Conservation (phyloP, 2,888 invertebrate species). For the Diadegma fenestrale region DNA sequence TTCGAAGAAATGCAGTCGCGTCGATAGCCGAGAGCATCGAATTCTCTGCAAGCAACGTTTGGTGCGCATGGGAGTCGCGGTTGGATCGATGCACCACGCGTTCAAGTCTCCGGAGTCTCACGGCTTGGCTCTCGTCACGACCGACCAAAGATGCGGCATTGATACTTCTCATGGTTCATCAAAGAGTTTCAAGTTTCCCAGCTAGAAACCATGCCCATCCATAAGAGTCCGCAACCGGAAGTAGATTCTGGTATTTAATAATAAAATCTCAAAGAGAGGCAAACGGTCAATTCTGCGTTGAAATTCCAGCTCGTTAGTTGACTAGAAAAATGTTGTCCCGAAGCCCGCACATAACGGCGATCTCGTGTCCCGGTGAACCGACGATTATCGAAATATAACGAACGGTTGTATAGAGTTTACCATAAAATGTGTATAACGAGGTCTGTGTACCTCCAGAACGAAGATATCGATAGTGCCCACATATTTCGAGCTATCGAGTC, state of each 20-base stretch:
- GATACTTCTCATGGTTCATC: background rate
- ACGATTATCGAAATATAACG: slow-evolving; percentile 18
- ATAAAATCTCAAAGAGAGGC: background rate
- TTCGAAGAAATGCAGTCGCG: background rate
- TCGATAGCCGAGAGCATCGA: background rate
- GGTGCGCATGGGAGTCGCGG: slow-evolving; percentile 26
- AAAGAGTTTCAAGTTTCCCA: background rate
- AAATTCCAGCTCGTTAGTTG: slow-evolving; percentile 38
- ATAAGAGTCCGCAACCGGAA: slow-evolving; percentile 26
- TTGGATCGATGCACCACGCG: slow-evolving; percentile 31
- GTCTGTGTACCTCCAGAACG: slow-evolving; percentile 58
- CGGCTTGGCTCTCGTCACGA: background rate
- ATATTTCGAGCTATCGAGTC: slow-evolving; percentile 49
- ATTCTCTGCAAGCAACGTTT: background rate
- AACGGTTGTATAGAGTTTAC: slow-evolving; percentile 17
- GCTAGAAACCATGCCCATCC: background rate
- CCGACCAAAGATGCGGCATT: background rate
- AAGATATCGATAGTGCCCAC: slow-evolving; percentile 63
- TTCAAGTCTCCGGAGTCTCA: slow-evolving; percentile 54
- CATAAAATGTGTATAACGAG: slow-evolving; percentile 43
- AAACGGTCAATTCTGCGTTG: slow-evolving; percentile 10
- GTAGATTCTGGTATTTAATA: slow-evolving; percentile 24
- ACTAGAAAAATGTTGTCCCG: slow-evolving; percentile 47
- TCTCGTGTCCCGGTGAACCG: background rate
- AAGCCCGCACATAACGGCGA: slow-evolving; percentile 59